phyloP scores from a whole-genome alignment of 2,113 vertebrate genomes.

The rabbit (Oryctolagus cuniculus) region DNA sequence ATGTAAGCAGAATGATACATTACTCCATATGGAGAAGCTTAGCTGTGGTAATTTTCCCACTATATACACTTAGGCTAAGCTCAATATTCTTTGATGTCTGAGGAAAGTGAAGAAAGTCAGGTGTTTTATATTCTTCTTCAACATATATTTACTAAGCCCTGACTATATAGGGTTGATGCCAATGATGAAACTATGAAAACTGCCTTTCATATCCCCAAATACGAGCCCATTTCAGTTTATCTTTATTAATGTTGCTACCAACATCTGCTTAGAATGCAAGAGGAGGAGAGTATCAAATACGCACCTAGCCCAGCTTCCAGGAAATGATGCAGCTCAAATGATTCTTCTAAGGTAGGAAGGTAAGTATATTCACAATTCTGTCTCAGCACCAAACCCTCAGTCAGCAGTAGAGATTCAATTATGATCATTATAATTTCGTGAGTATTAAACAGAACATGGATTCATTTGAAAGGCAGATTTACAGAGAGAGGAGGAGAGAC shows the following conservation, averaged over 20 bases:
- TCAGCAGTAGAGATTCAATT: slow-evolving; percentile 59
- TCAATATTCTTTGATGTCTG: slow-evolving; percentile 35
- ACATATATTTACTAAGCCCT: not conserved
- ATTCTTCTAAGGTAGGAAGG: slow-evolving; percentile 24
- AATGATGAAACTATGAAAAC: not conserved
- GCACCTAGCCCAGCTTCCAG: not conserved
- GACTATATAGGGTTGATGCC: not conserved
- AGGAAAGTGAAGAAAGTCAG: not conserved
- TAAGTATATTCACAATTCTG: slow-evolving; percentile 57
- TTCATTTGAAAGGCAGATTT: too few species aligned
- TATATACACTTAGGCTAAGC: not conserved
- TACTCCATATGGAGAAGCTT: not conserved
- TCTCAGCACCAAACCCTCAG: slow-evolving; percentile 47
- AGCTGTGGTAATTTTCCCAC: not conserved
- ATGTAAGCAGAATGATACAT: not conserved
- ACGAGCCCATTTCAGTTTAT: not conserved
- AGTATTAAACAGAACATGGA: slow-evolving; percentile 47
- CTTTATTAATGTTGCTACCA: not conserved
- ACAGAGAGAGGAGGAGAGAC: too few species aligned
- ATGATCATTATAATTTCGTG: slow-evolving; percentile 59
- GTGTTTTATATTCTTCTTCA: slow-evolving; percentile 7
- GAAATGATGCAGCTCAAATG: slow-evolving; percentile 31
- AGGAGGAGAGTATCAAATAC: not conserved
- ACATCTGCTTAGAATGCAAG: not conserved
- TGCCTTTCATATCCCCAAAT: not conserved